Percentiles rank a stretch among this genome's conserved stretches.
phyloP scores from a whole-genome alignment of 2,113 vertebrate genomes.

The Ophiodon elongatus region DNA sequence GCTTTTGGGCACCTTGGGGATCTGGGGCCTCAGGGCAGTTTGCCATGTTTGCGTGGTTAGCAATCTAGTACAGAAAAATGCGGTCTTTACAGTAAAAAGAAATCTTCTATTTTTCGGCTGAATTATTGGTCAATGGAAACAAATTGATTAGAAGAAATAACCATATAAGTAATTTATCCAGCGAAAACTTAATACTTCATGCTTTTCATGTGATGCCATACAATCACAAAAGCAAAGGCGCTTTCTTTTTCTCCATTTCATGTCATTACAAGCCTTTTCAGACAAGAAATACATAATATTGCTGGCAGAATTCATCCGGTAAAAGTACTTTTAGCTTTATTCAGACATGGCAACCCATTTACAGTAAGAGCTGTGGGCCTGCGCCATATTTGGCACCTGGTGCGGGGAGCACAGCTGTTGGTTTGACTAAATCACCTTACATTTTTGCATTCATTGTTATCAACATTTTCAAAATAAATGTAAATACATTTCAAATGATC shows the following conservation, averaged over 20 bases:
- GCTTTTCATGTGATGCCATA: background rate
- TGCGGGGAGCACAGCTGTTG: background rate
- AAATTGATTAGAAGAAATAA: background rate
- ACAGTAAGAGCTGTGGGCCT: background rate
- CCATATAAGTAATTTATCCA: background rate
- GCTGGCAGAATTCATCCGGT: background rate
- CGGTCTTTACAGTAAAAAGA: background rate
- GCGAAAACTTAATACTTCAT: background rate
- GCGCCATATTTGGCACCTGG: background rate
- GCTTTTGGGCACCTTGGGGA: slow-evolving; percentile 8
- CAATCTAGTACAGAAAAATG: background rate
- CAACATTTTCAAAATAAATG: background rate
- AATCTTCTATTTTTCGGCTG: background rate
- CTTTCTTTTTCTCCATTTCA: background rate
- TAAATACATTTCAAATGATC: background rate
- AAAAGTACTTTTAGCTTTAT: background rate
- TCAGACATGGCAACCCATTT: background rate
- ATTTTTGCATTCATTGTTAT: background rate
- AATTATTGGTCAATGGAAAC: background rate
- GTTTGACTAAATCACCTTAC: background rate
- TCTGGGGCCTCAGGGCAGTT: background rate
- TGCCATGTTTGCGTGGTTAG: background rate
- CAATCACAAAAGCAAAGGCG: background rate
- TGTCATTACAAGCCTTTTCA: background rate
- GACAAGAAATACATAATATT: background rate